Base-by-base conservation (phyloP, 2,888 invertebrate species). In the Rosalia funebris region DNA sequence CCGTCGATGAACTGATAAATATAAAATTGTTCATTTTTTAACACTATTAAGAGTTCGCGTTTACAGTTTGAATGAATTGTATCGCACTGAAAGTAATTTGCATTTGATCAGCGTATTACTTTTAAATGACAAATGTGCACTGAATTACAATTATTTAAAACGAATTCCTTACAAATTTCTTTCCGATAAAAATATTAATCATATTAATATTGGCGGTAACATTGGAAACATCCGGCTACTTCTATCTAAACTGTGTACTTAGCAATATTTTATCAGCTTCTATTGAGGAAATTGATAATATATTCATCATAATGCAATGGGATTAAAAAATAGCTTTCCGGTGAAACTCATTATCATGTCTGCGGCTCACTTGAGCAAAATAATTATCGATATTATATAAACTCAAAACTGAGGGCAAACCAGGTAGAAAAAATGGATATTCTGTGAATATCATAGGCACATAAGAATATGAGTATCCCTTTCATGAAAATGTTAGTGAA, bases 211-310 rank as follows among this genome's bases (percentile, higher is more conserved):
- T 10, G 11, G 10, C 34, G 12, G 39, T 11, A 41, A 32, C 32
- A 53, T 19, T 44, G 9, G 25, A 12, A 41, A 44, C 20, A 44
- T 53, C 53, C 53, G 39, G 42, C 32, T 42, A 14, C 15, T 14
- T 14, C 2, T 17, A 42, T 14, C 25, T 25, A 12, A 50, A 50
- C n/a, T 41, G 17, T 20, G 9, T 15, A 25, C 11, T 36, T 32
- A 15, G 10, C 2, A 19, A 34, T n/a, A 10, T 34, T 11, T 48
- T 48, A 48, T 48, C 16, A 36, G 12, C 19, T 14, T 46, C 32
- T 10, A 37, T 42, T 53, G 53, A 14, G 53, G 53, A 53, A 53
- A 42, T 42, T 53, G 53, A 42, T 20, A 25, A 50, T 17, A 39
- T 25, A 39, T 34, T 25, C 14, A 39, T 41, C 50, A n/a, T 17